phyloP scores from a whole-genome alignment of 1,140 invertebrate species.

The Diprion similis region DNA sequence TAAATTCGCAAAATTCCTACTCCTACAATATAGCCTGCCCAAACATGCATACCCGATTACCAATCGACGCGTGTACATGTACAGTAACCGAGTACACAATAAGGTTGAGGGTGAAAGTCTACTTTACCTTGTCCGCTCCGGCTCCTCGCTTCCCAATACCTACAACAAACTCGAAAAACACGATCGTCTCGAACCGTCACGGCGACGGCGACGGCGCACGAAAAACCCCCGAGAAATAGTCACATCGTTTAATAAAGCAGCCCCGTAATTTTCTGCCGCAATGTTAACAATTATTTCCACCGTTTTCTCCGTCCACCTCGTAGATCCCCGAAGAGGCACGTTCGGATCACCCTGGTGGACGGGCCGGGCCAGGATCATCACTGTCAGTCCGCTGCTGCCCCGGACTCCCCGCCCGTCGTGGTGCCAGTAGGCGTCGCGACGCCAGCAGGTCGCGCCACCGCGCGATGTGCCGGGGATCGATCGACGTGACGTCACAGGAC shows the following conservation, averaged over 20 bases:
- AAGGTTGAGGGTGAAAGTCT: not conserved
- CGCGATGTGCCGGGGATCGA: conserved; percentile 43
- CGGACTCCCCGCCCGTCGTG: conserved; percentile 27
- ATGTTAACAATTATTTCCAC: not conserved
- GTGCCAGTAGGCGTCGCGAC: conserved; percentile 24
- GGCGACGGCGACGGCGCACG: not conserved
- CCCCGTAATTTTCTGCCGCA: not conserved
- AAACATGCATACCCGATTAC: no score
- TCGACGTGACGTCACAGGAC: conserved; percentile 46
- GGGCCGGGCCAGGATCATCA: conserved; percentile 10
- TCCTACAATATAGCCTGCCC: no score
- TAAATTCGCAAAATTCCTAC: no score
- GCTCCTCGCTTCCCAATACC: not conserved
- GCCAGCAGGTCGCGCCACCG: conserved; percentile 54
- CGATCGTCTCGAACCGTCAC: not conserved
- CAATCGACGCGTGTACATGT: no score
- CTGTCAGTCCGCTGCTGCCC: conserved; percentile 35
- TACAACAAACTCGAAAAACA: not conserved
- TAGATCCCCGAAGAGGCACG: not conserved
- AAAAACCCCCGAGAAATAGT: not conserved
- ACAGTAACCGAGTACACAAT: no score
- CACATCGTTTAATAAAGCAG: not conserved
- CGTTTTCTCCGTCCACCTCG: not conserved
- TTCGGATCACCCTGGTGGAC: conserved; percentile 5
- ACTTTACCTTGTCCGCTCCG: not conserved